Evolutionary conservation across 1,140 invertebrate genomes (phyloP).

Genomic region (Zaprionus inermis): DNA sequence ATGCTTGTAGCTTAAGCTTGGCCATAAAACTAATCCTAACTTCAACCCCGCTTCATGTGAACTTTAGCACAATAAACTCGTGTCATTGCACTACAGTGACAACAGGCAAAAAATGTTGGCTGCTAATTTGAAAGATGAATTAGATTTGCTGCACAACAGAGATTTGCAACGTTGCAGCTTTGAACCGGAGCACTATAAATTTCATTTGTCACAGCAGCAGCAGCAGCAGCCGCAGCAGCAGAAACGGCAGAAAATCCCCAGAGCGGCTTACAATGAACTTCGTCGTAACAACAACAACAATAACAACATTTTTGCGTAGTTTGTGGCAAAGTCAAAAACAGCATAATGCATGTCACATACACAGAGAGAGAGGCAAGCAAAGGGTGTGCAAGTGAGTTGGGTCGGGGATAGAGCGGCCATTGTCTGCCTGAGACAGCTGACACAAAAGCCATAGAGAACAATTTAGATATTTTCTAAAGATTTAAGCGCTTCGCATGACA

Average conservation of each 20-base stretch:
- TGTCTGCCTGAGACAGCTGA: constrained; percentile 73
- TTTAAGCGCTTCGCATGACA: constrained; percentile 71
- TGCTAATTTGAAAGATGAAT: constrained; percentile 80
- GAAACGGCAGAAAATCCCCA: constrained; percentile 53
- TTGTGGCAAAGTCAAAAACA: constrained; percentile 81
- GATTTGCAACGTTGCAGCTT: constrained; percentile 74
- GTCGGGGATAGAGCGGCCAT: constrained; percentile 23
- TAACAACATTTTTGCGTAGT: constrained; percentile 73
- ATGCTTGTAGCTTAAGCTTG: no score
- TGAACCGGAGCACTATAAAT: constrained; percentile 73
- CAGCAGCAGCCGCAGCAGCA: no score
- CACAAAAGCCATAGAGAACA: constrained; percentile 79
- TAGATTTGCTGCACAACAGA: constrained; percentile 66
- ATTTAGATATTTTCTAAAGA: constrained; percentile 81
- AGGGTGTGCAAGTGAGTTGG: not conserved
- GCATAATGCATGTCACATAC: constrained; percentile 73
- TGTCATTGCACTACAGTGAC: not conserved
- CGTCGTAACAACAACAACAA: constrained; percentile 34
- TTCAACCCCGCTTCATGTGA: not conserved
- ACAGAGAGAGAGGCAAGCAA: constrained; percentile 19
- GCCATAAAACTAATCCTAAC: not conserved
- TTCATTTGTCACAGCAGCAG: constrained; percentile 77
- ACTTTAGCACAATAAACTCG: not conserved
- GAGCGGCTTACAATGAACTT: constrained; percentile 73
- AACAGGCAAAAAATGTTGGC: constrained; percentile 17